A percentile compares a stretch with the other conserved stretches of the same genome.
Conservation (phyloP, 2,113 vertebrate species). For the Rissa tridactyla region DNA sequence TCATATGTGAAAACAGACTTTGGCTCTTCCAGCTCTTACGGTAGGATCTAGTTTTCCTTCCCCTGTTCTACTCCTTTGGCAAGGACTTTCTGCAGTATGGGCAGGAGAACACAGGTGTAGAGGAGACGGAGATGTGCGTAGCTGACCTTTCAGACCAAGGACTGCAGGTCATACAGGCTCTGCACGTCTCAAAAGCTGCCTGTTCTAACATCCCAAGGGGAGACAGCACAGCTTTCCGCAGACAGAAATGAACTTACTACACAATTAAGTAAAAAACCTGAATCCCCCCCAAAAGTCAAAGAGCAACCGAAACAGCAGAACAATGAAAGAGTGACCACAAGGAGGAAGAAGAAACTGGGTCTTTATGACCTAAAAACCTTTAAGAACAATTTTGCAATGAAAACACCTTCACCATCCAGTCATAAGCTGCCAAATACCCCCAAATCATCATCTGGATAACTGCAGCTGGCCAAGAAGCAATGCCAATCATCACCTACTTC, state of each 20-base stretch:
- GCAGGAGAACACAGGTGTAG: background rate
- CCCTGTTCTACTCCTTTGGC: background rate
- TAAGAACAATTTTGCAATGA: background rate
- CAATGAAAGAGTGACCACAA: background rate
- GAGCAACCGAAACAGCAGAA: background rate
- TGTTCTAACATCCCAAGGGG: background rate
- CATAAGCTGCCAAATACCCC: background rate
- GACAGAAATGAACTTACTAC: background rate
- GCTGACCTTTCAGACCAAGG: background rate
- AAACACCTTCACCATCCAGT: background rate
- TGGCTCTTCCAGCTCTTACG: background rate
- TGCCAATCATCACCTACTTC: background rate
- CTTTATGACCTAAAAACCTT: background rate
- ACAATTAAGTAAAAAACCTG: background rate
- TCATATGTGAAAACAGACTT: background rate
- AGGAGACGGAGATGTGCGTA: background rate
- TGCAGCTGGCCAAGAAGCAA: background rate
- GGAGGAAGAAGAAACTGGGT: background rate
- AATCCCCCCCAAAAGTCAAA: background rate
- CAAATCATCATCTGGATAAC: background rate
- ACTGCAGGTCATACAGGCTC: background rate
- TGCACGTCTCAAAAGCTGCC: background rate
- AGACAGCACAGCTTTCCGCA: background rate
- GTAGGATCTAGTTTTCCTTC: background rate
- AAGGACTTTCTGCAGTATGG: background rate